Percentiles rank a stretch among this genome's conserved stretches.
Conservation (phyloP, 2,888 invertebrate species). For the Drosophila longiperda region DNA sequence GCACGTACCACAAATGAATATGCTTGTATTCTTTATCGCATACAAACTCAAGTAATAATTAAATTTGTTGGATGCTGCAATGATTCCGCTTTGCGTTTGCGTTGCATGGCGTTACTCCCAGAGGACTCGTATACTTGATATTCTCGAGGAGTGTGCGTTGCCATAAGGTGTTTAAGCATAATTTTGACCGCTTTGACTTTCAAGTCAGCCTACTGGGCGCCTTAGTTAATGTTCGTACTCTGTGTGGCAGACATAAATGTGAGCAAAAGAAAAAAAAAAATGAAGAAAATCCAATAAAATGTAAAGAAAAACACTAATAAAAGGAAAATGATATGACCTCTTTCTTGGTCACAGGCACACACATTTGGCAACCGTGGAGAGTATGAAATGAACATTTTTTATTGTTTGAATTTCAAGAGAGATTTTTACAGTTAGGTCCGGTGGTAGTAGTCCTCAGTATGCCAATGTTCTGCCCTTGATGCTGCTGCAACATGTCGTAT, state of each 20-base stretch:
- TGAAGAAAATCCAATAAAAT: conserved; percentile 57
- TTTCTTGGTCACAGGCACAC: conserved; percentile 38
- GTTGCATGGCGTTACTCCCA: conserved; percentile 16
- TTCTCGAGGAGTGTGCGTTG: conserved; percentile 23
- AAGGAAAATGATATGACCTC: conserved; percentile 70
- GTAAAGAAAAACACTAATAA: conserved; percentile 69
- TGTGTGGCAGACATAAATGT: conserved; percentile 60
- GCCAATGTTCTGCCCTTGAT: conserved; percentile 35
- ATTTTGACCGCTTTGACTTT: conserved; percentile 67
- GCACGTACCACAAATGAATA: conserved; percentile 1
- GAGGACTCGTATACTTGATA: conserved; percentile 29
- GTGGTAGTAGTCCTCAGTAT: conserved; percentile 4
- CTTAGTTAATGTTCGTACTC: conserved; percentile 45
- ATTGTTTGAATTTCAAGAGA: conserved; percentile 56
- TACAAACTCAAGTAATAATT: conserved; percentile 24
- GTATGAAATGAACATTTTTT: conserved; percentile 62
- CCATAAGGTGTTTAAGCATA: conserved; percentile 57
- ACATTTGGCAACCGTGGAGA: conserved; percentile 22
- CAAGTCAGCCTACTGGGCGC: conserved; percentile 42
- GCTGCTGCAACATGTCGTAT: conserved; percentile 68
- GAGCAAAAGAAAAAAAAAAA: conserved; percentile 17
- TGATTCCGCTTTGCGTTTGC: conserved; percentile 7
- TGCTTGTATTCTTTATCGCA: conserved; percentile 19
- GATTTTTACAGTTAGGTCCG: conserved; percentile 54
- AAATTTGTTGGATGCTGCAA: conserved; percentile 7